These are phyloP conservation scores for Meriones unguiculatus DNA, from an alignment of 2,113 vertebrate genomes.

Conservation along the genomic window DNA sequence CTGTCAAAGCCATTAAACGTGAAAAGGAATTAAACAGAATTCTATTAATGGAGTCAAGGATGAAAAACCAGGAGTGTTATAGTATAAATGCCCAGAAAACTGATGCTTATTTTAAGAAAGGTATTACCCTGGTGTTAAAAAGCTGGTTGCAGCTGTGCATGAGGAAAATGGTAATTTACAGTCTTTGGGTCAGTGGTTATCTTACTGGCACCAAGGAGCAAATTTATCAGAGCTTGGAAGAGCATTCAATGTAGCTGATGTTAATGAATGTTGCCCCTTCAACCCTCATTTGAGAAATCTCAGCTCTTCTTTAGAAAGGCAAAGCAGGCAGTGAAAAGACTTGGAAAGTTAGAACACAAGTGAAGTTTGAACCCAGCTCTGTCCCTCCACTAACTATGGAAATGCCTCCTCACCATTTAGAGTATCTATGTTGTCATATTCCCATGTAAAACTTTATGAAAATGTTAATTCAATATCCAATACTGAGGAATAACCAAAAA, in stretches of 20 bases:
- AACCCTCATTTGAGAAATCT: not conserved
- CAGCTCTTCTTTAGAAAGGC: not conserved
- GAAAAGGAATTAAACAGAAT: conserved; percentile 74
- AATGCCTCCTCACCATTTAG: not conserved
- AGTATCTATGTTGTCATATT: conserved; percentile 4
- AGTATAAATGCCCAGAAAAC: conserved; percentile 64
- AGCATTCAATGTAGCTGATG: conserved; percentile 27
- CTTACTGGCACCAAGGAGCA: conserved; percentile 67
- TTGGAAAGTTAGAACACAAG: not conserved
- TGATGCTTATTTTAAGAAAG: conserved; percentile 55
- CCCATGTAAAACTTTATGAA: conserved; percentile 66
- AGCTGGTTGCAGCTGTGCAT: conserved; percentile 47
- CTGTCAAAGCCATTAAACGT: conserved; percentile 74
- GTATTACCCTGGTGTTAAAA: conserved; percentile 67
- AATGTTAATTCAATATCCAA: conserved; percentile 61
- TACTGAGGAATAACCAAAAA: not conserved
- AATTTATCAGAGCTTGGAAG: conserved; percentile 61
- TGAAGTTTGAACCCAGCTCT: not conserved
- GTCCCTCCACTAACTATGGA: not conserved
- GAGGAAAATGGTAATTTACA: conserved; percentile 63
- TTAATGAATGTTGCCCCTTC: conserved; percentile 48
- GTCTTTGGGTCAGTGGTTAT: conserved; percentile 62
- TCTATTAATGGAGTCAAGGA: conserved; percentile 77
- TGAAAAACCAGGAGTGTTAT: conserved; percentile 62
- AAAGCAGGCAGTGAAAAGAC: not conserved